Conservation (phyloP, 2,888 invertebrate species). For the Ichneumon xanthorius region DNA sequence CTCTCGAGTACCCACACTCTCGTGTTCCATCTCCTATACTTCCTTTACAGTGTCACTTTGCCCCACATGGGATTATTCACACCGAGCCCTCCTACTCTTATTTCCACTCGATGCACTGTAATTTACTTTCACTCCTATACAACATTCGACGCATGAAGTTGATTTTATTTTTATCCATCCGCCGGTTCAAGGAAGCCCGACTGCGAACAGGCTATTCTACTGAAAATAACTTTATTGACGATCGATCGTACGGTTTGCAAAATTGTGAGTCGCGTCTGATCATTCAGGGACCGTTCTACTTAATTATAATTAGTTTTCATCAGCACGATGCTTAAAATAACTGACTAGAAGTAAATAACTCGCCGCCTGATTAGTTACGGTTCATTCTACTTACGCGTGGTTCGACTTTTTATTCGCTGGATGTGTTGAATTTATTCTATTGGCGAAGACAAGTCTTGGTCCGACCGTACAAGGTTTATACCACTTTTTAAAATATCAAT, state of each 20-base stretch:
- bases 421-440: too few relatives aligned
- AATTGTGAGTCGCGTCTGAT: not conserved
- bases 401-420: too few relatives aligned
- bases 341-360: not conserved
- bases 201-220: not conserved
- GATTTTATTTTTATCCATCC: not conserved
- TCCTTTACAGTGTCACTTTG: constrained; percentile 28
- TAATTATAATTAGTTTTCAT: not conserved
- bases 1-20: not conserved
- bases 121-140: constrained; percentile 4
- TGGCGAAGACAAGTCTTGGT: too few relatives aligned
- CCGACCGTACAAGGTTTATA: too few relatives aligned
- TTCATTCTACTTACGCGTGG: not conserved
- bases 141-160: not conserved
- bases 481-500: too few relatives aligned
- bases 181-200: not conserved
- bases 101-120: constrained; percentile 14
- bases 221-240: not conserved
- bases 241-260: not conserved
- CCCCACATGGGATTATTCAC: constrained; percentile 27
- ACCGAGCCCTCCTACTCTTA: constrained; percentile 10
- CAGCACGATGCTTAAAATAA: not conserved
- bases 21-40: constrained; percentile 24
- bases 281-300: not conserved
- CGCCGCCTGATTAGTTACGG: not conserved